Conservation (phyloP, 2,797 vertebrate species). For the Takifugu rubripes region DNA sequence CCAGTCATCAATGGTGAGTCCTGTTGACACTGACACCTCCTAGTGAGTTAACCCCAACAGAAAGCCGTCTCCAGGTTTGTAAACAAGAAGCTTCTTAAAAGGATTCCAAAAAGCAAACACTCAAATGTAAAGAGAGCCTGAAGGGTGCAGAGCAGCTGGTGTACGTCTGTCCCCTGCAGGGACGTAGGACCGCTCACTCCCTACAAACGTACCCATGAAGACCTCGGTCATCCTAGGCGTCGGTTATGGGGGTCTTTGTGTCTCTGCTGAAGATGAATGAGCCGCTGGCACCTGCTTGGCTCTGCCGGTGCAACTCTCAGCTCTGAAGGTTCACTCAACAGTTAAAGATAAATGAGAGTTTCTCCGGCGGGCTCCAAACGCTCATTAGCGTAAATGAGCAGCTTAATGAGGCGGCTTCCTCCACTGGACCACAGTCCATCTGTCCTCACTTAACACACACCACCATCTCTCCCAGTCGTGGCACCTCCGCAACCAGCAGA, state of each 20-base stretch:
- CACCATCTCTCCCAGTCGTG: conserved; percentile 1
- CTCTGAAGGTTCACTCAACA: conserved; percentile 11
- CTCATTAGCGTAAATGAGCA: conserved; percentile 28
- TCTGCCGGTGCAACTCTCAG: conserved; percentile 13
- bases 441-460: conserved; percentile 19
- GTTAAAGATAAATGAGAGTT: conserved; percentile 17
- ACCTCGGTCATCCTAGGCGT: too few relatives aligned
- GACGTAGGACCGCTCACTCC: too few relatives aligned
- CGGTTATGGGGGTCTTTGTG: too few relatives aligned
- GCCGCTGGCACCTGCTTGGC: conserved; percentile 20
- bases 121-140: background rate
- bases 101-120: background rate
- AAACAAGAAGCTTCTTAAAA: background rate
- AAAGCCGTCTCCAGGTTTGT: conserved; percentile 3
- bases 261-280: conserved; percentile 32
- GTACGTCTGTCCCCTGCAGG: too few relatives aligned
- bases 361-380: conserved; percentile 21
- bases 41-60: background rate
- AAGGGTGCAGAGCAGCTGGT: too few relatives aligned
- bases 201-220: too few relatives aligned
- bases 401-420: conserved; percentile 25
- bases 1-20: conserved; percentile 96
- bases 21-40: background rate
- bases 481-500: conserved; percentile 38
- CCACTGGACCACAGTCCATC: background rate